A percentile compares a stretch with the other conserved stretches of the same genome.
Conservation (phyloP, 2,113 vertebrate species). For the Trematomus loennbergii region DNA sequence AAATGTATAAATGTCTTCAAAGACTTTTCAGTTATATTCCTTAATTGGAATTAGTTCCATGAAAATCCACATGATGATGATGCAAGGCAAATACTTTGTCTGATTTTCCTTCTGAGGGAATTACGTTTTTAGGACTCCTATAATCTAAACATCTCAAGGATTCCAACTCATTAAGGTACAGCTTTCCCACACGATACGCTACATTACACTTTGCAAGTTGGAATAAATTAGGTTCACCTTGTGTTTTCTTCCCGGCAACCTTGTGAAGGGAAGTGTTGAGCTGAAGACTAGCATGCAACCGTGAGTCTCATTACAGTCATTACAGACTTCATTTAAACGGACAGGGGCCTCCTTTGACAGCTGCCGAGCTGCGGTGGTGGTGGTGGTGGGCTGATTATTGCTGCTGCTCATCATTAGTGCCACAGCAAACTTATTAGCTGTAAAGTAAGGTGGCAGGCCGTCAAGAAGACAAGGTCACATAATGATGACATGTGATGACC, state of each 20-base stretch:
- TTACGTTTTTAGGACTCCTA: background rate
- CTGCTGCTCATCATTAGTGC: constrained; percentile 82
- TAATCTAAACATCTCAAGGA: background rate
- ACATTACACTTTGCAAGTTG: background rate
- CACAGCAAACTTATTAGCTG: constrained; percentile 61
- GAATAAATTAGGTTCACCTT: constrained; percentile 26
- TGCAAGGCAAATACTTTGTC: background rate
- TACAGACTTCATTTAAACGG: constrained; percentile 60
- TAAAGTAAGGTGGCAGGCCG: constrained; percentile 62
- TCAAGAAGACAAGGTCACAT: constrained; percentile 77
- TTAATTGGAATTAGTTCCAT: background rate
- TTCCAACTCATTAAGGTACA: background rate
- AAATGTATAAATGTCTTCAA: background rate
- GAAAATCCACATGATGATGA: background rate
- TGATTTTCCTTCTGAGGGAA: background rate
- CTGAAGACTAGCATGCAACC: background rate
- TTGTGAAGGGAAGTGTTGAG: constrained; percentile 40
- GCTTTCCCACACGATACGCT: background rate
- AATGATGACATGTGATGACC: constrained; percentile 75
- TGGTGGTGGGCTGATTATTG: constrained; percentile 33
- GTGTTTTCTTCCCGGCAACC: constrained; percentile 1
- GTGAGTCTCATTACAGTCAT: constrained; percentile 59
- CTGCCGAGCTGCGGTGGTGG: constrained; percentile 16
- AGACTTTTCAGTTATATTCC: background rate
- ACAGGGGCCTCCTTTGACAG: constrained; percentile 68